Percentiles rank a stretch among this genome's conserved stretches.
These are phyloP conservation scores for Anguilla obscura DNA, from an alignment of 2,797 vertebrate species.

Conservation along the genomic window DNA sequence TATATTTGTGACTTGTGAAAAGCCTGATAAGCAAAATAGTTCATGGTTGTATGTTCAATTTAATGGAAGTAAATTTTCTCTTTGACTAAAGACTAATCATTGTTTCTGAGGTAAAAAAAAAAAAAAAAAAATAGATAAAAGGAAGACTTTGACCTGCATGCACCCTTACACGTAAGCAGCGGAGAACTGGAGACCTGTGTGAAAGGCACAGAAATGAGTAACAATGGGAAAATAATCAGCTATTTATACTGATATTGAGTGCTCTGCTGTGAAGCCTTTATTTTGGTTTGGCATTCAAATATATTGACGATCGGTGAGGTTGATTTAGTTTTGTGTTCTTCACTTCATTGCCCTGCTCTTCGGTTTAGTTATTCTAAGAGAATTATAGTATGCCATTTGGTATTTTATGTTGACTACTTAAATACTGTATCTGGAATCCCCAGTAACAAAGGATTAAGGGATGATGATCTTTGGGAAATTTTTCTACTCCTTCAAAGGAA, in stretches of 20 bases:
- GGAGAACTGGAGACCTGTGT: background rate
- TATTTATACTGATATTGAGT: conserved; percentile 43
- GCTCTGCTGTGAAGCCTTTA: conserved; percentile 53
- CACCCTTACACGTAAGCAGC: conserved; percentile 56
- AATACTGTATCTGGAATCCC: background rate
- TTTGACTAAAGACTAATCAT: conserved; percentile 52
- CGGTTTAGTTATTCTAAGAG: conserved; percentile 15
- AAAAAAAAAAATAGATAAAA: conserved; percentile 54
- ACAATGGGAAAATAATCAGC: conserved; percentile 37
- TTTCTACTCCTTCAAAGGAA: background rate
- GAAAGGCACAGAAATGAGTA: background rate
- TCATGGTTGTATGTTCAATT: conserved; percentile 38
- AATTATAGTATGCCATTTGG: conserved; percentile 24
- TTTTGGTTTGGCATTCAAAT: conserved; percentile 50
- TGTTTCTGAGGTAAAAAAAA: conserved; percentile 55
- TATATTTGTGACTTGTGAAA: background rate
- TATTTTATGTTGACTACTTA: background rate
- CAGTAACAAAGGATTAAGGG: background rate
- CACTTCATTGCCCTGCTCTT: background rate
- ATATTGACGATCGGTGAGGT: background rate
- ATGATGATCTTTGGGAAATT: background rate
- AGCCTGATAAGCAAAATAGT: conserved; percentile 46
- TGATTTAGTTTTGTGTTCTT: conserved; percentile 50
- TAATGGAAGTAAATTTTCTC: conserved; percentile 53
- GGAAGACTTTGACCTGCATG: conserved; percentile 70